Evolutionary conservation across 1,140 invertebrate genomes (phyloP).

Genomic region (Calephelis virginiensis): DNA sequence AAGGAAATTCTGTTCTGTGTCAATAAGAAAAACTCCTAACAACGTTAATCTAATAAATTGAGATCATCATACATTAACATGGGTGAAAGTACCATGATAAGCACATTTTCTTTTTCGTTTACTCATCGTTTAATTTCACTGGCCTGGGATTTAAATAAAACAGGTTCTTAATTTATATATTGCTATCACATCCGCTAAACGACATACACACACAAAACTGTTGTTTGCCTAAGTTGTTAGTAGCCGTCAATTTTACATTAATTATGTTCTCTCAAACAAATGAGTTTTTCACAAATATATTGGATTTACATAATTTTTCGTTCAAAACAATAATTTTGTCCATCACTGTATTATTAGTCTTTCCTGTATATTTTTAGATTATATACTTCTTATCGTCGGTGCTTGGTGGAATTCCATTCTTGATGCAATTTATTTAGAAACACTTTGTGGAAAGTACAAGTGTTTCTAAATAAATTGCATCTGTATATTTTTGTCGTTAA

Average conservation of each 20-base stretch:
- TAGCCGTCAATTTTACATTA: neutral
- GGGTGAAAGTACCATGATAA: constrained; percentile 1
- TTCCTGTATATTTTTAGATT: too few species aligned
- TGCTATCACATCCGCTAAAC: neutral
- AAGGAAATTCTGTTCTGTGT: neutral
- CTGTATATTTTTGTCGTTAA: too few species aligned
- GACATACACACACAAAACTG: neutral
- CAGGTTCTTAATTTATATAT: neutral
- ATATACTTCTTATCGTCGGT: too few species aligned
- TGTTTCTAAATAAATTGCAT: too few species aligned
- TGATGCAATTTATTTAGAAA: too few species aligned
- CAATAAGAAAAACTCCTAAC: constrained; percentile 11
- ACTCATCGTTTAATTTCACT: neutral
- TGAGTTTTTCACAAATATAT: too few species aligned
- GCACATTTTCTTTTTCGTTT: constrained; percentile 11
- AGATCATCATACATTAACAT: constrained; percentile 9
- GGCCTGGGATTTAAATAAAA: neutral
- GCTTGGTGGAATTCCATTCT: too few species aligned
- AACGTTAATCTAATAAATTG: constrained; percentile 17
- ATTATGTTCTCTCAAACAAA: neutral
- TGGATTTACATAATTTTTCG: too few species aligned
- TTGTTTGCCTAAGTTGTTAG: neutral
- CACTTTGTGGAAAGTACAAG: too few species aligned
- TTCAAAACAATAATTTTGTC: too few species aligned
- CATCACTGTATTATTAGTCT: too few species aligned